Evolutionary conservation across 2,113 vertebrate genomes (phyloP).

Genomic region (Noctilio leporinus): DNA sequence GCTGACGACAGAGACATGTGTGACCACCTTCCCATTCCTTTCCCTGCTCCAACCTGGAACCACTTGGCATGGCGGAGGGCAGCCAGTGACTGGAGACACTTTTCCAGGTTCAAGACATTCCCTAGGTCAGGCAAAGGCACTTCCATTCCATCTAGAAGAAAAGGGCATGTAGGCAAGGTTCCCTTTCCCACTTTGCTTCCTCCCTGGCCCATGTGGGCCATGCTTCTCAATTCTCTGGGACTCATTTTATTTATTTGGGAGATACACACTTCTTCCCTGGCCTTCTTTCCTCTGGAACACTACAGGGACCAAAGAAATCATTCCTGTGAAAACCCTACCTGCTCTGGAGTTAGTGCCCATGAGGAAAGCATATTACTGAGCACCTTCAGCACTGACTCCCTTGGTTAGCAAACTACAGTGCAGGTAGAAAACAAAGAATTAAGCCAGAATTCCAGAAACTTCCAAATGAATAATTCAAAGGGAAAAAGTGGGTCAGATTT

Average conservation of each 20-base stretch:
- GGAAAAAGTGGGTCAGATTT: not conserved
- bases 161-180: fast-evolving
- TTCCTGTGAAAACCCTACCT: not conserved
- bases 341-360: fast-evolving
- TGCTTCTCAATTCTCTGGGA: not conserved
- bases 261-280: not conserved
- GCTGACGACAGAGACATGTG: not conserved
- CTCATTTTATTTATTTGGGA: not conserved
- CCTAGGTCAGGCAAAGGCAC: slow-evolving; percentile 70
- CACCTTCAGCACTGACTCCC: fast-evolving
- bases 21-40: too few relatives aligned
- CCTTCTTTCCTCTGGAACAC: not conserved
- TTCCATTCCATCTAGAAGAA: slow-evolving; percentile 50
- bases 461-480: not conserved
- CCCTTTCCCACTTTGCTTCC: too few relatives aligned
- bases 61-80: slow-evolving; percentile 87
- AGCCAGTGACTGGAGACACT: slow-evolving; percentile 84
- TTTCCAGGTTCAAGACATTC: slow-evolving; percentile 79
- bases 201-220: too few relatives aligned
- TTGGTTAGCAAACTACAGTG: not conserved
- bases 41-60: slow-evolving; percentile 84
- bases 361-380: not conserved
- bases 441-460: not conserved
- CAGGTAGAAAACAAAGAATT: not conserved
- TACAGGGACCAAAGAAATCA: not conserved